Evolutionary conservation across 2,797 vertebrate genomes (phyloP), one percentile per base, ranked within the genome.

Genomic region (Artibeus lituratus): DNA sequence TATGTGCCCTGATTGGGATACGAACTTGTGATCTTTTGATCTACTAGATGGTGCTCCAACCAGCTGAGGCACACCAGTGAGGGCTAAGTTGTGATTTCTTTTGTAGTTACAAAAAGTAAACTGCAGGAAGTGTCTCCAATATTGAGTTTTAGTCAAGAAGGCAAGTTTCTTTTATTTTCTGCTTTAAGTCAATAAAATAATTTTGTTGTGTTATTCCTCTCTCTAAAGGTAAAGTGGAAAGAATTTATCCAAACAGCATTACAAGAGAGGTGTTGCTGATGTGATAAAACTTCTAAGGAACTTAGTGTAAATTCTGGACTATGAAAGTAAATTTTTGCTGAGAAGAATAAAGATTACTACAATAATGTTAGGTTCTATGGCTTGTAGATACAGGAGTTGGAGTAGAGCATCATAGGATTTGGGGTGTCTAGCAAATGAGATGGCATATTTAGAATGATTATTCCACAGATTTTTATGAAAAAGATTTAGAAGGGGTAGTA

Each of bases 261-360:
- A 35, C 39, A 78, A 65, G 3, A 62, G 37, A 94, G 86, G 15
- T 16, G 3, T 1, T 44, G 32, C 10, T 35, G 16, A 6, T 57
- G 42, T 87, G 72, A 84, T 32, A 94, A 93, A 95, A 80, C 42
- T 80, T 94, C 74, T 94, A 81, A 73, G 49, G 24, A 89, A 77
- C n/a, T 24, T 32, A 15, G 15, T 82, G 29, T 14, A 42, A 37
- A 94, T 21, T 96, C 22, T 35, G 14, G 15, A 29, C 29, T 76
- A 59, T 35, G 22, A 84, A 91, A 78, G 51, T 76, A 57, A 87
- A 74, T 18, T 78, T 77, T 57, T 86, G 51, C 11, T 53, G 62
- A n/a, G 59, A 5, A 32, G 32, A 65, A n/a, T n/a, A 65, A 29
- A 29, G 62, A 65, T n/a, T 32, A 65, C 32, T 65, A 32, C 32